phyloP scores from a whole-genome alignment of 2,797 vertebrate species.

The Coranthus polyacanthus region DNA sequence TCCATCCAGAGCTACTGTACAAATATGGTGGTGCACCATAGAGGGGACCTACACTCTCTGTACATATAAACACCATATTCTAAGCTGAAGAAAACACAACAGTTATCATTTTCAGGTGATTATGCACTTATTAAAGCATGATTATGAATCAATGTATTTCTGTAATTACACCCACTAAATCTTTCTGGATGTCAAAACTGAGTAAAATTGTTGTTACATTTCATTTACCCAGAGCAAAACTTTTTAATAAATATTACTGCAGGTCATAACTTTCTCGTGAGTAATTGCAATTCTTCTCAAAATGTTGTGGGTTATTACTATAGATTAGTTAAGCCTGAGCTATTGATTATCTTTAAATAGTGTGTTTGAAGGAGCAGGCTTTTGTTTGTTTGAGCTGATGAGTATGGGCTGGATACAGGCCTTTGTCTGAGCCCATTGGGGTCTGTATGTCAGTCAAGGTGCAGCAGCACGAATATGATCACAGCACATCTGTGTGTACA shows the following conservation, averaged over 20 bases:
- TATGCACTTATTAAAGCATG: too few species aligned
- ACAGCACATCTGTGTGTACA: constrained; percentile 68
- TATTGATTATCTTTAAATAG: constrained; percentile 32
- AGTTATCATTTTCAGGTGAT: too few species aligned
- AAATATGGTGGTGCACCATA: too few species aligned
- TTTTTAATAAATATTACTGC: background rate
- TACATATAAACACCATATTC: too few species aligned
- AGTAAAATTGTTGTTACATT: too few species aligned
- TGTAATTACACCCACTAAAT: too few species aligned
- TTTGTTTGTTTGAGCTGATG: constrained; percentile 48
- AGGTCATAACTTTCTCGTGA: background rate
- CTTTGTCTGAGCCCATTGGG: constrained; percentile 42
- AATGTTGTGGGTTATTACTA: background rate
- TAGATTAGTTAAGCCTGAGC: background rate
- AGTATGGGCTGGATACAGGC: constrained; percentile 22
- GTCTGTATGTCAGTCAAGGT: constrained; percentile 46
- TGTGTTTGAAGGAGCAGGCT: constrained; percentile 28
- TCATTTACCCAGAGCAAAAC: background rate
- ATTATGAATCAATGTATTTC: too few species aligned
- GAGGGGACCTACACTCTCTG: too few species aligned
- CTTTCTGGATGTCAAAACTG: too few species aligned
- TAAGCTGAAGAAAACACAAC: too few species aligned
- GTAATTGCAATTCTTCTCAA: constrained; percentile 1
- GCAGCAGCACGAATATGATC: constrained; percentile 46
- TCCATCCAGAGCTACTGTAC: too few species aligned